Evolutionary conservation across 2,113 vertebrate species (phyloP).

Genomic region (Gasterosteus aculeatus): DNA sequence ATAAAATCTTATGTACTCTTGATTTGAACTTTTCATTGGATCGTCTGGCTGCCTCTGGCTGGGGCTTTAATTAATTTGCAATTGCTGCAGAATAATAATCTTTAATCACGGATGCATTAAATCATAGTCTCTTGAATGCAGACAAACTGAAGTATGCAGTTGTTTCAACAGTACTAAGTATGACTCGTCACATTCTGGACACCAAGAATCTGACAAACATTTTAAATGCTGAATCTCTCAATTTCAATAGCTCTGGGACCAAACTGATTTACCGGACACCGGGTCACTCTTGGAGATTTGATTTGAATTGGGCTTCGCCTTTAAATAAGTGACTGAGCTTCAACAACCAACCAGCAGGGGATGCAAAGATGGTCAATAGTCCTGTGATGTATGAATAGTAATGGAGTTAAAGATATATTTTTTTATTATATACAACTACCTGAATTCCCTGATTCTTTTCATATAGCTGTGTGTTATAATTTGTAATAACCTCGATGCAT

Average conservation of each 20-base stretch:
- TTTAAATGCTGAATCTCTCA: neutral
- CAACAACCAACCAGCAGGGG: neutral
- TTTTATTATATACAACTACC: neutral
- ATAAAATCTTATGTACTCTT: slow-evolving; percentile 45
- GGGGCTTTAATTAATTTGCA: neutral
- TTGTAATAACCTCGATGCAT: neutral
- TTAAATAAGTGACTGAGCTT: neutral
- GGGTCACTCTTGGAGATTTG: too few relatives aligned
- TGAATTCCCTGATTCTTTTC: neutral
- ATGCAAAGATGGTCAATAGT: neutral
- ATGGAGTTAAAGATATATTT: too few relatives aligned
- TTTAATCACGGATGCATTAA: neutral
- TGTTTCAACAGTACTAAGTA: neutral
- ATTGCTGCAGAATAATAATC: neutral
- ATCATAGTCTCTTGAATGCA: neutral
- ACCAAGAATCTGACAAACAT: neutral
- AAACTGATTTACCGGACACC: neutral
- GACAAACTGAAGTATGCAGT: neutral
- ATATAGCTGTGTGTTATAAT: neutral
- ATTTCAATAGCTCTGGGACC: neutral
- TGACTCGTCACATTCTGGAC: too few relatives aligned
- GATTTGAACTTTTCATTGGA: neutral
- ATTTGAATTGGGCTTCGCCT: neutral
- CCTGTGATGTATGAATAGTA: neutral
- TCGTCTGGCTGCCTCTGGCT: neutral